Percentiles rank a stretch among this genome's conserved stretches.
Conservation (phyloP, 64 coral and sea anemone genomes). For the Anthopleura sola region DNA sequence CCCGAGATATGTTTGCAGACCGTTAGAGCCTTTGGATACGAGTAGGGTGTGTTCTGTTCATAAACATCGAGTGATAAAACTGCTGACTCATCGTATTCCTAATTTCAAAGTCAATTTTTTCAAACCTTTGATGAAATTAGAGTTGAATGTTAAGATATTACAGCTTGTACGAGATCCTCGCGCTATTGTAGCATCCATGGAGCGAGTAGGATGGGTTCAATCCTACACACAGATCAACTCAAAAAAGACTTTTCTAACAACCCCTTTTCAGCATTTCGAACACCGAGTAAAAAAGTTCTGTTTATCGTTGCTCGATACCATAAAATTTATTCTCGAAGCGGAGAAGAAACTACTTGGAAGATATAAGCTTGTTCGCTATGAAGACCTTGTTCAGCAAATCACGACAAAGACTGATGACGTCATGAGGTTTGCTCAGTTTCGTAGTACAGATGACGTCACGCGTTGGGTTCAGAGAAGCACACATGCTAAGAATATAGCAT, state of each 20-base stretch:
- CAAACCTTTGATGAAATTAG: constrained; percentile 13
- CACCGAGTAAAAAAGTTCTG: constrained; percentile 63
- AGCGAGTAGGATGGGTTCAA: constrained; percentile 64
- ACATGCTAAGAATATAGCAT: not conserved
- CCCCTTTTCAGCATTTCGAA: constrained; percentile 14
- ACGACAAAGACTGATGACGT: constrained; percentile 33
- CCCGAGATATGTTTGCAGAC: constrained; percentile 39
- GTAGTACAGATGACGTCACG: constrained; percentile 26
- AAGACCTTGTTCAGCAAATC: constrained; percentile 51
- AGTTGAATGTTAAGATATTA: constrained; percentile 59
- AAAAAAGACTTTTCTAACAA: not conserved
- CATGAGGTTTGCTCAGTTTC: constrained; percentile 59
- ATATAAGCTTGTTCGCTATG: constrained; percentile 62
- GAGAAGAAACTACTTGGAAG: constrained; percentile 28
- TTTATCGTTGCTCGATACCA: constrained; percentile 29
- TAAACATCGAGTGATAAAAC: constrained; percentile 51
- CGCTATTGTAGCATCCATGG: constrained; percentile 65
- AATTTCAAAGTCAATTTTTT: constrained; percentile 28
- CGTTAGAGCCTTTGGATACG: constrained; percentile 30
- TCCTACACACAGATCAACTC: constrained; percentile 6
- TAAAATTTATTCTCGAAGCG: constrained; percentile 54
- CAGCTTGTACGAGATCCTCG: constrained; percentile 88
- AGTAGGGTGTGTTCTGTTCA: constrained; percentile 43
- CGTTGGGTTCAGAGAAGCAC: constrained; percentile 23
- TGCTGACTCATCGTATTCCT: constrained; percentile 57